phyloP scores from a whole-genome alignment of 2,888 invertebrate genomes.

The Pyrgus malvae region DNA sequence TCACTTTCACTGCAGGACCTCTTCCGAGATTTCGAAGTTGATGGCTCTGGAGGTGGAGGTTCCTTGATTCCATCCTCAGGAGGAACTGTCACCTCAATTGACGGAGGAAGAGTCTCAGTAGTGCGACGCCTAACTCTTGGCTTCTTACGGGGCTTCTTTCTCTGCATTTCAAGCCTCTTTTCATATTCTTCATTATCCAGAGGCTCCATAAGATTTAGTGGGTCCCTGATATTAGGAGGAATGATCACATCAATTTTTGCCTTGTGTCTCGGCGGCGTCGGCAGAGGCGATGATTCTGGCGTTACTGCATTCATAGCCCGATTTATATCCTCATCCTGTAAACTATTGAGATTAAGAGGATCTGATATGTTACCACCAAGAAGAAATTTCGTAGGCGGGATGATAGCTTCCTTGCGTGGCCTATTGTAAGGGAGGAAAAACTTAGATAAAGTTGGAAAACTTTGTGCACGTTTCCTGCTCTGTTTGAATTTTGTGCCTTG shows the following conservation, averaged over 20 bases:
- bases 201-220: slow-evolving; percentile 91
- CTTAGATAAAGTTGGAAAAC: slow-evolving; percentile 86
- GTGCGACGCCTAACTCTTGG: slow-evolving; percentile 81
- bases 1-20: slow-evolving; percentile 82
- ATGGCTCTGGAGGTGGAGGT: slow-evolving; percentile 63
- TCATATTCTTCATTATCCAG: slow-evolving; percentile 92
- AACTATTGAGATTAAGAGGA: slow-evolving; percentile 95
- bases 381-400: slow-evolving; percentile 95
- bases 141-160: slow-evolving; percentile 85
- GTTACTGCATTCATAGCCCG: slow-evolving; percentile 94
- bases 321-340: slow-evolving; percentile 90
- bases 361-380: slow-evolving; percentile 97
- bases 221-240: slow-evolving; percentile 96
- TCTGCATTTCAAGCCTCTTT: slow-evolving; percentile 87
- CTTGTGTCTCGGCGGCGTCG: slow-evolving; percentile 90
- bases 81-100: slow-evolving; percentile 45
- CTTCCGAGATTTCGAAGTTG: slow-evolving; percentile 67
- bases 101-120: slow-evolving; percentile 68
- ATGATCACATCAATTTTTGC: slow-evolving; percentile 94
- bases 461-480: slow-evolving; percentile 85
- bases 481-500: slow-evolving; percentile 74
- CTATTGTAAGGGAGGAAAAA: slow-evolving; percentile 88
- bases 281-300: slow-evolving; percentile 94
- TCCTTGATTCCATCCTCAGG: slow-evolving; percentile 60
- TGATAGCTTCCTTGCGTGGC: slow-evolving; percentile 87